Base-by-base conservation (phyloP, 2,797 vertebrate species). In the Sebastolobus alascanus region DNA sequence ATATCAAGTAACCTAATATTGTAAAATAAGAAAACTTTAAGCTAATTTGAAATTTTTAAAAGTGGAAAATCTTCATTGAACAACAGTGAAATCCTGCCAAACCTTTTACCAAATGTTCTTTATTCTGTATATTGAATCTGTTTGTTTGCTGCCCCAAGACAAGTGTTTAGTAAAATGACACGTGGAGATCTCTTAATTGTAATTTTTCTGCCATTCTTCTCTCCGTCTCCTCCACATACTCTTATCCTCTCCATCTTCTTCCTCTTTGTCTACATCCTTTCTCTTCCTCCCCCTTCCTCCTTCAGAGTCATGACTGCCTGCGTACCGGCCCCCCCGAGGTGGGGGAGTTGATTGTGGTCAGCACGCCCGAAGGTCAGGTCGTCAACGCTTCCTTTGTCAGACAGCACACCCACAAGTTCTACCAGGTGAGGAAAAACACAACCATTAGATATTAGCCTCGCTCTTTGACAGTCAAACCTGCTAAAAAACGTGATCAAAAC, bases 301-400 rank as follows among this genome's bases (percentile, higher is more conserved):
- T 73, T 3, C 92, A 99, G 98, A 98, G 97, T 93, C 97, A 98
- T 31, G 97, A 99, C 93, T 99, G 98, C 68, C 54, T 97, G 61
- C 94, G 84, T 8, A 83, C 92, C 27, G 98, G 98, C 0, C 95
- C 97, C 5, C 98, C 98, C 4, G 92, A 93, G 0, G 94, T 93
- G 55, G 97, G 98, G 0, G 97, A 98, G 89, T 4, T 97, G 40
- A 95, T 99, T 52, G 93, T 97, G 61, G 96, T 99, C 35, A 92
- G 95, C 84, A 97, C 96, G 80, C 87, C 95, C 0, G 97, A 98
- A 0, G 97, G 96, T 66, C 94, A 96, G 10, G 12, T 96, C 56
- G 96, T 97, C 80, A 97, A 96, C 2, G 98, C 98, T 67, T 97
- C 95, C 80, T 99, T 97, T 55, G 93, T 99, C 70, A 97, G 94